These are phyloP conservation scores for Cynodonichthys magdalenae DNA, from an alignment of 2,797 vertebrate genomes.

Conservation along the genomic window DNA sequence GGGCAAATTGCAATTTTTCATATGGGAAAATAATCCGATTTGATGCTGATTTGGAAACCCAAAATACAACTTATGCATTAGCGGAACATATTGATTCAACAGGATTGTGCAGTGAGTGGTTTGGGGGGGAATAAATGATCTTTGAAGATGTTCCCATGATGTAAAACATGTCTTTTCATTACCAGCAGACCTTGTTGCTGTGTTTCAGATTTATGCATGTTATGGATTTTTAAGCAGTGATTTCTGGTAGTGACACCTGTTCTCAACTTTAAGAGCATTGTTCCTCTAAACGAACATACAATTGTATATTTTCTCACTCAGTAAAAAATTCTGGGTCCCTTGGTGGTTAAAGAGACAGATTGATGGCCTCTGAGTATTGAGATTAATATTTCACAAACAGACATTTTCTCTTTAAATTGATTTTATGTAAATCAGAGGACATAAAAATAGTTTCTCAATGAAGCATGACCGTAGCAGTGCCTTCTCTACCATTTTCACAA, in stretches of 20 bases:
- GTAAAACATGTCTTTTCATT: neutral
- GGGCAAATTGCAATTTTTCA: neutral
- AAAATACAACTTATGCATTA: neutral
- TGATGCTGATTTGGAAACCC: neutral
- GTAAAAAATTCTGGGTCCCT: slow-evolving; percentile 12
- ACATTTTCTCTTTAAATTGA: slow-evolving; percentile 22
- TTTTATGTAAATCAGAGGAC: neutral
- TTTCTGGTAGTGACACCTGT: slow-evolving; percentile 25
- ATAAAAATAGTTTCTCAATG: neutral
- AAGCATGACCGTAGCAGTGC: neutral
- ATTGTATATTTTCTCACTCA: slow-evolving; percentile 16
- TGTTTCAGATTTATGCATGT: slow-evolving; percentile 13
- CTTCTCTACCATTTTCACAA: neutral
- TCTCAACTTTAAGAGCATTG: slow-evolving; percentile 32
- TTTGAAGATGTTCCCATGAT: neutral
- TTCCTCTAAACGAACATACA: slow-evolving; percentile 39
- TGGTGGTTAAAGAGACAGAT: slow-evolving; percentile 31
- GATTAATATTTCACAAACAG: slow-evolving; percentile 24
- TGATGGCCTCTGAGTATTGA: slow-evolving; percentile 32
- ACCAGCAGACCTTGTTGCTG: neutral
- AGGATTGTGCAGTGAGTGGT: neutral
- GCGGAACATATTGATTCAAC: slow-evolving; percentile 9
- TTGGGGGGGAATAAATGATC: neutral
- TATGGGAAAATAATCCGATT: neutral
- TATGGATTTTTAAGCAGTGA: slow-evolving; percentile 35